Evolutionary conservation across 2,888 invertebrate species (phyloP).

Genomic region (Aleiodes alternator): DNA sequence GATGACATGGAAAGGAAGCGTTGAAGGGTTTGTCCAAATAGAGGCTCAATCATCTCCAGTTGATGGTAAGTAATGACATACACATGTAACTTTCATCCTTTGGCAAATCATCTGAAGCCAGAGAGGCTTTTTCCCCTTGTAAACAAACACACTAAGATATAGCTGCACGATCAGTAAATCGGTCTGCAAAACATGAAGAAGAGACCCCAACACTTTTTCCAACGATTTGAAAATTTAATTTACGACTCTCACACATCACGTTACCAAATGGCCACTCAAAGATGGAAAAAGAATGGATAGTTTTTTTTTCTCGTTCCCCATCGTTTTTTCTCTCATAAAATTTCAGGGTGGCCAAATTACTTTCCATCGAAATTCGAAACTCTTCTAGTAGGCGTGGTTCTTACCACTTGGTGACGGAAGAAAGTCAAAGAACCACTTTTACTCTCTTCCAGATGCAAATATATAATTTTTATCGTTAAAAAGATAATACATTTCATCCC

Average conservation of each 20-base stretch:
- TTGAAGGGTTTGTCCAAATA: constrained; percentile 7
- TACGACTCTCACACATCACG: constrained; percentile 32
- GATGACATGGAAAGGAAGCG: constrained; percentile 4
- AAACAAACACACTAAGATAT: constrained; percentile 32
- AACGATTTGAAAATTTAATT: constrained; percentile 23
- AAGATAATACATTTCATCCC: constrained; percentile 24
- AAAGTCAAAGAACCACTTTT: constrained; percentile 32
- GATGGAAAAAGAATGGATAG: constrained; percentile 4
- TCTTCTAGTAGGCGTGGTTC: constrained; percentile 32
- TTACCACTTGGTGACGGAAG: background rate
- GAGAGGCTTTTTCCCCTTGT: constrained; percentile 22
- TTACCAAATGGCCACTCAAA: constrained; percentile 16
- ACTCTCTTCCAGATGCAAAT: constrained; percentile 16
- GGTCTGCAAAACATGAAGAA: constrained; percentile 9
- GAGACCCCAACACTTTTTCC: constrained; percentile 16
- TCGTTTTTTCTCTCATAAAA: background rate
- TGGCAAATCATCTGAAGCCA: constrained; percentile 17
- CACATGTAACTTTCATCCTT: background rate
- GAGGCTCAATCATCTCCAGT: background rate
- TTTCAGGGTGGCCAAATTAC: constrained; percentile 8
- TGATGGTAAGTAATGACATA: background rate
- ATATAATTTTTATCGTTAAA: constrained; percentile 1
- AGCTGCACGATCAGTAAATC: constrained; percentile 27
- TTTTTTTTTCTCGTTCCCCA: background rate
- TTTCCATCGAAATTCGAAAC: constrained; percentile 28